Evolutionary conservation across 2,113 vertebrate species (phyloP).

Genomic region (Ophiodon elongatus): DNA sequence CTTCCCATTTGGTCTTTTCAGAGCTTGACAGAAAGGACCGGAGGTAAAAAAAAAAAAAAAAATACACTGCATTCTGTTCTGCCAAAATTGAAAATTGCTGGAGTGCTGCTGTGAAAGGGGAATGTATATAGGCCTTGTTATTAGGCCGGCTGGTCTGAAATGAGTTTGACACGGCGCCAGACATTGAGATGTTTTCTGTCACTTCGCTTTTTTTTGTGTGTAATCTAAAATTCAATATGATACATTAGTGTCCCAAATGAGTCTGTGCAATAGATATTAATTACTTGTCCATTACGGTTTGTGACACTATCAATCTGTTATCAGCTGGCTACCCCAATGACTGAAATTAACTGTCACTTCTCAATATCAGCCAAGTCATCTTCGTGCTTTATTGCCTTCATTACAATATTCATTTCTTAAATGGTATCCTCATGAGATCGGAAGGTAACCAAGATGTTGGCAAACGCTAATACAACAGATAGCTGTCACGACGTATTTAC

Average conservation of each 20-base stretch:
- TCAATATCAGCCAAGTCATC: slow-evolving; percentile 75
- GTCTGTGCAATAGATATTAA: slow-evolving; percentile 74
- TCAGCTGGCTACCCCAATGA: slow-evolving; percentile 70
- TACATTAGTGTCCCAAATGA: slow-evolving; percentile 64
- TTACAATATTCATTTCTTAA: slow-evolving; percentile 62
- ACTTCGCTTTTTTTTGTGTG: slow-evolving; percentile 51
- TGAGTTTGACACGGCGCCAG: slow-evolving; percentile 65
- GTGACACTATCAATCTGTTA: slow-evolving; percentile 80
- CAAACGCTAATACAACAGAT: slow-evolving; percentile 2
- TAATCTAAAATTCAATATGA: slow-evolving; percentile 65
- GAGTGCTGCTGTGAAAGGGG: slow-evolving; percentile 48
- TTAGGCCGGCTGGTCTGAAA: slow-evolving; percentile 44
- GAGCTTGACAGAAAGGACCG: slow-evolving; percentile 68
- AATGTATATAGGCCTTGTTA: slow-evolving; percentile 62
- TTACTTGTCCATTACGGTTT: slow-evolving; percentile 78
- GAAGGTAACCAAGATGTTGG: slow-evolving; percentile 36
- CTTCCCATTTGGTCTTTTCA: slow-evolving; percentile 71
- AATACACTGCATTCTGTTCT: slow-evolving; percentile 59
- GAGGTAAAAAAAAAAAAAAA: slow-evolving; percentile 50
- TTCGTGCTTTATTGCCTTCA: slow-evolving; percentile 64
- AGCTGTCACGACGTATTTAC: slow-evolving; percentile 37
- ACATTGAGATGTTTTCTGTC: slow-evolving; percentile 74
- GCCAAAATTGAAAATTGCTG: slow-evolving; percentile 56
- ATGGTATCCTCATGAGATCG: slow-evolving; percentile 45
- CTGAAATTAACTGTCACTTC: slow-evolving; percentile 81